These are phyloP conservation scores for Alectoris magna DNA, from an alignment of 2,797 vertebrate genomes.

Conservation along the genomic window DNA sequence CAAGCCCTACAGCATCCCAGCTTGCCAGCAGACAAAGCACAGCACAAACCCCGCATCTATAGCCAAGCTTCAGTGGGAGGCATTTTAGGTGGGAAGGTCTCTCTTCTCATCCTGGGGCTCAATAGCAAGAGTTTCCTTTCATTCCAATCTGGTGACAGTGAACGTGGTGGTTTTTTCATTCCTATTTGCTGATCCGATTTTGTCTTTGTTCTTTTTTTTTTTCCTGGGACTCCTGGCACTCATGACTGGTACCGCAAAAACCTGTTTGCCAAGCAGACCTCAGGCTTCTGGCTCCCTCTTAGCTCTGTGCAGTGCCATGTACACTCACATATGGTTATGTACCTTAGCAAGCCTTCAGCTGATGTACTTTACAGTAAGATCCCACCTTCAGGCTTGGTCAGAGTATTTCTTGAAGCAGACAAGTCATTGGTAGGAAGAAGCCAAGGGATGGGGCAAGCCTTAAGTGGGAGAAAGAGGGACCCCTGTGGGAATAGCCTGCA, in stretches of 20 bases:
- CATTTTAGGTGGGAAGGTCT: neutral
- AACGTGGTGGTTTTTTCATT: neutral
- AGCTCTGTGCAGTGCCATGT: neutral
- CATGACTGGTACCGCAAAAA: neutral
- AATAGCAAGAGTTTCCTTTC: neutral
- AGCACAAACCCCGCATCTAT: neutral
- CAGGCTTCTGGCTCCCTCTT: neutral
- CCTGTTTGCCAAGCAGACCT: neutral
- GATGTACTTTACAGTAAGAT: neutral
- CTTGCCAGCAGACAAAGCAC: neutral
- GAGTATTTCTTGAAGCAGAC: neutral
- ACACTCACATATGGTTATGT: rapidly evolving
- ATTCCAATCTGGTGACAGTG: neutral
- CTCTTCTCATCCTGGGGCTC: neutral
- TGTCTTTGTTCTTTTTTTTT: neutral
- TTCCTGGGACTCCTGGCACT: neutral
- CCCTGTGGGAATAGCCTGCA: neutral
- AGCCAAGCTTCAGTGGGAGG: neutral
- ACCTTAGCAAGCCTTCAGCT: neutral
- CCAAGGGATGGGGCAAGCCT: neutral
- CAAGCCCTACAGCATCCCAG: neutral
- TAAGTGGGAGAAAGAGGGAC: neutral
- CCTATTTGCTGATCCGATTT: neutral
- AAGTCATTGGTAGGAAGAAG: neutral
- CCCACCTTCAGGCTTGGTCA: neutral